Percentiles rank a stretch among this genome's conserved stretches.
Conservation (phyloP, 2,888 invertebrate genomes). For the Chloromyia formosa region DNA sequence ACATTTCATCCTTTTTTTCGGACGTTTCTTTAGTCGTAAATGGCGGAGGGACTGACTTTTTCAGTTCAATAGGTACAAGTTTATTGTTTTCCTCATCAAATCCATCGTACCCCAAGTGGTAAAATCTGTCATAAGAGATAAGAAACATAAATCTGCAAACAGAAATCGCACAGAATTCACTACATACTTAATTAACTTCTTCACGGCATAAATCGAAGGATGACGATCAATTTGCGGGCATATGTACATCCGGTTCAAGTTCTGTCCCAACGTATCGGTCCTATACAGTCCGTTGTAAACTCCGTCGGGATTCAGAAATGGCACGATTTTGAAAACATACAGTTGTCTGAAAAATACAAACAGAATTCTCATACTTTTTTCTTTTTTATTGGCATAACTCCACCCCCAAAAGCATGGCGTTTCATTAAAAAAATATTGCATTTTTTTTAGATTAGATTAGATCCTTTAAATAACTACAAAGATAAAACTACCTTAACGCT, state of each 20-base stretch:
- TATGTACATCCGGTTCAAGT: slow-evolving; percentile 86
- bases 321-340: slow-evolving; percentile 90
- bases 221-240: slow-evolving; percentile 78
- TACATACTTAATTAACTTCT: slow-evolving; percentile 73
- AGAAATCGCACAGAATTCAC: slow-evolving; percentile 34
- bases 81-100: slow-evolving; percentile 45
- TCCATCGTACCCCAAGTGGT: slow-evolving; percentile 74
- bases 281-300: slow-evolving; percentile 86
- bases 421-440: not conserved
- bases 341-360: slow-evolving; percentile 61
- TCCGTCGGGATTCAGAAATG: slow-evolving; percentile 92
- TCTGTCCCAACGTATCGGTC: slow-evolving; percentile 87
- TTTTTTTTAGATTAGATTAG: no score
- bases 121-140: slow-evolving; percentile 66
- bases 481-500: slow-evolving; percentile 67
- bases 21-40: not conserved
- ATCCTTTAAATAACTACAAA: no score
- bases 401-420: no score
- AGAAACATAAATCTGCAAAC: slow-evolving; percentile 26
- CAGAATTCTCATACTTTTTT: not conserved
- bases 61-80: not conserved
- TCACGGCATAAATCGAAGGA: slow-evolving; percentile 87
- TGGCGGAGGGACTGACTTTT: not conserved
- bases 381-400: no score
- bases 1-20: slow-evolving; percentile 24